Percentiles rank a stretch among this genome's conserved stretches.
Evolutionary conservation across 2,797 vertebrate genomes (phyloP).

Genomic region (Myoxocephalus aenaeus): DNA sequence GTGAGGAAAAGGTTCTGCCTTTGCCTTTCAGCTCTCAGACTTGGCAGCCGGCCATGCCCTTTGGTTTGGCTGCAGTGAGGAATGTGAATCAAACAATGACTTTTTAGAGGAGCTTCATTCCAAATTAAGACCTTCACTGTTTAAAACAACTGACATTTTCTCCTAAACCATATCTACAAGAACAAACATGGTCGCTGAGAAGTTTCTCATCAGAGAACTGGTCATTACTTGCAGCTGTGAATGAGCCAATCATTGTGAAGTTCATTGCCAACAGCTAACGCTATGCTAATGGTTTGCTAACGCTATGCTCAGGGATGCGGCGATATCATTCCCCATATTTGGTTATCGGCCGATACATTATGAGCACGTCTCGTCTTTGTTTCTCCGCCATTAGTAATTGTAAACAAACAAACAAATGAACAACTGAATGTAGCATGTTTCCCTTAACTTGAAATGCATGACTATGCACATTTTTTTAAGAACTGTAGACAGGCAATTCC

Average conservation of each 20-base stretch:
- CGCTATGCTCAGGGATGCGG: background rate
- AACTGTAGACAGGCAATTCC: too few relatives aligned
- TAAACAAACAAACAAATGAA: background rate
- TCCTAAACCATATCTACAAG: background rate
- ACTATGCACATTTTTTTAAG: too few relatives aligned
- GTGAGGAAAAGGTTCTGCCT: background rate
- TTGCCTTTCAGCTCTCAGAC: background rate
- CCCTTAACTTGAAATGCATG: too few relatives aligned
- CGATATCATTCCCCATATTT: too few relatives aligned
- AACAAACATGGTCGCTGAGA: background rate
- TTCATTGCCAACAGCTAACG: background rate
- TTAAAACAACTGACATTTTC: background rate
- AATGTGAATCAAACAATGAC: conserved; percentile 30
- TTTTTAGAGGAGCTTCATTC: conserved; percentile 7
- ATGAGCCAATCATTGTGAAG: background rate
- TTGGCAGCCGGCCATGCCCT: conserved; percentile 14
- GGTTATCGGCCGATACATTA: background rate
- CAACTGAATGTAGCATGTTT: background rate
- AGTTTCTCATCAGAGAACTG: background rate
- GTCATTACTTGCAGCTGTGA: background rate
- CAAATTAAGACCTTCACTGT: background rate
- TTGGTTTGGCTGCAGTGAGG: conserved; percentile 20
- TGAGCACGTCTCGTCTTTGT: background rate
- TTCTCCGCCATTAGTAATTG: too few relatives aligned
- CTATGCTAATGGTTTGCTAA: background rate